Evolutionary conservation across 2,113 vertebrate species (phyloP).

Genomic region (Hippocampus comes): DNA sequence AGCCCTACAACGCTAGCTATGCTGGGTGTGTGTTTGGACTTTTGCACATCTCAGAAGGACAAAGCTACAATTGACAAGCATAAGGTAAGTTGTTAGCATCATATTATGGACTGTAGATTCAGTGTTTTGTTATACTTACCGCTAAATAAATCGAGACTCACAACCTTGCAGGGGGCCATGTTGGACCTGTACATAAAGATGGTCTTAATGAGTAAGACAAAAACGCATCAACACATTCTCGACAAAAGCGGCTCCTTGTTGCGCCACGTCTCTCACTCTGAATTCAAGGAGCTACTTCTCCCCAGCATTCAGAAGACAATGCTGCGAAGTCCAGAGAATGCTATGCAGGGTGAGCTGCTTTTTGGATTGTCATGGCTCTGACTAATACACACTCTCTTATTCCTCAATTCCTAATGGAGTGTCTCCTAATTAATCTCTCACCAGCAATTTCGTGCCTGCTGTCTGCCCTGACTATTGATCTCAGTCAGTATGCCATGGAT

Average conservation of each 20-base stretch:
- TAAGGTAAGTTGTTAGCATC: conserved; percentile 70
- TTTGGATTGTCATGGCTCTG: background rate
- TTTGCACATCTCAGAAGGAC: conserved; percentile 85
- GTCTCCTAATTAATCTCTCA: conserved; percentile 10
- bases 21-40: conserved; percentile 84
- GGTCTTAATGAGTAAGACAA: conserved; percentile 92
- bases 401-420: background rate
- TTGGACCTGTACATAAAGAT: conserved; percentile 94
- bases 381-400: background rate
- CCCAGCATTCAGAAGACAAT: conserved; percentile 91
- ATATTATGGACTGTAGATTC: too few species aligned
- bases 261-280: conserved; percentile 83
- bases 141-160: background rate
- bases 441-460: conserved; percentile 88
- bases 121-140: background rate
- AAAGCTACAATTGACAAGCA: conserved; percentile 76
- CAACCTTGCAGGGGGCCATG: conserved; percentile 71
- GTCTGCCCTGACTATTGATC: conserved; percentile 87
- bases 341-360: conserved; percentile 83
- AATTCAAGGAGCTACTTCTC: conserved; percentile 89
- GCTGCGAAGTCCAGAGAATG: conserved; percentile 92
- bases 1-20: conserved; percentile 77
- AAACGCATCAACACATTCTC: conserved; percentile 85
- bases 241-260: conserved; percentile 83
- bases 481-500: conserved; percentile 93